phyloP scores from a whole-genome alignment of 2,888 invertebrate species.

The Epinotia demarniana region DNA sequence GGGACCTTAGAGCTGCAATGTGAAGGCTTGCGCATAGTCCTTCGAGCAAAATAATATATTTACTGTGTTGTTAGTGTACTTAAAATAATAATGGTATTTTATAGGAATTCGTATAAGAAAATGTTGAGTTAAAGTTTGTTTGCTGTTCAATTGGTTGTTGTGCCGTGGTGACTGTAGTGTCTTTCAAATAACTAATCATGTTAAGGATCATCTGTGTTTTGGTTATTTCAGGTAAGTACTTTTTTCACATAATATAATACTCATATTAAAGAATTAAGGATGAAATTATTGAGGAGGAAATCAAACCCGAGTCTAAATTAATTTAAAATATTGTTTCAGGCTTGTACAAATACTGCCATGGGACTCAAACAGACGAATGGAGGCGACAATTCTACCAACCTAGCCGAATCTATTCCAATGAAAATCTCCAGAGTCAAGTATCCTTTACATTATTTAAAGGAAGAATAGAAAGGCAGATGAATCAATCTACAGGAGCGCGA shows the following conservation, averaged over 20 bases:
- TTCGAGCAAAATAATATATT: background rate
- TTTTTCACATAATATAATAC: background rate
- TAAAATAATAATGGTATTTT: background rate
- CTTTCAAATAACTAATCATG: background rate
- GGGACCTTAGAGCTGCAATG: background rate
- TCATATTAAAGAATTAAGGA: background rate
- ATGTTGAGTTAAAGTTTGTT: background rate
- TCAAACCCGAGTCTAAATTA: background rate
- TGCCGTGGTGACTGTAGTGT: background rate
- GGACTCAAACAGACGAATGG: background rate
- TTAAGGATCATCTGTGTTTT: background rate
- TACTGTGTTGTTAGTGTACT: background rate
- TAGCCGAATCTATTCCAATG: background rate
- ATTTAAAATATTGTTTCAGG: conserved; percentile 5
- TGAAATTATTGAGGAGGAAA: background rate
- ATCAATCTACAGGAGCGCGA: background rate
- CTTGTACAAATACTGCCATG: background rate
- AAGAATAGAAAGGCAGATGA: background rate
- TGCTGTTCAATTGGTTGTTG: background rate
- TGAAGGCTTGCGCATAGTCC: background rate
- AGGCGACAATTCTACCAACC: background rate
- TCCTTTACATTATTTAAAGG: background rate
- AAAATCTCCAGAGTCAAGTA: background rate
- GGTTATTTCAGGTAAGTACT: background rate
- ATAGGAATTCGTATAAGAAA: background rate